phyloP scores from a whole-genome alignment of 1,140 invertebrate genomes.

The Aphelenchoides besseyi region DNA sequence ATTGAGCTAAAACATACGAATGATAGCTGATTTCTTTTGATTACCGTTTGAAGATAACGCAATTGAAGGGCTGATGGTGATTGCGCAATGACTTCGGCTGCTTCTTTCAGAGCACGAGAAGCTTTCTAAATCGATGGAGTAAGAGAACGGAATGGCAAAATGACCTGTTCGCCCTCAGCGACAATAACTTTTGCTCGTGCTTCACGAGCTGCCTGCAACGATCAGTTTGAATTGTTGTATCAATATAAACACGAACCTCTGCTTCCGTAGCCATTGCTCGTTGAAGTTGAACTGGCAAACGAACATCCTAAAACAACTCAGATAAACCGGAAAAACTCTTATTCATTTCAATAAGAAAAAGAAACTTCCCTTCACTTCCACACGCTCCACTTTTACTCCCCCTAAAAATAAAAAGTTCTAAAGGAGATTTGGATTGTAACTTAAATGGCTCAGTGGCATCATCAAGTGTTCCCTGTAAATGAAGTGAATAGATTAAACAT shows the following conservation, averaged over 20 bases:
- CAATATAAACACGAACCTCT: background rate
- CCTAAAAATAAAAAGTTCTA: slow-evolving; percentile 65
- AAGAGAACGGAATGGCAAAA: no score
- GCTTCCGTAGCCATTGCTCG: slow-evolving; percentile 1
- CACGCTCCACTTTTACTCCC: slow-evolving; percentile 69
- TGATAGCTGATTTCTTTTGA: no score
- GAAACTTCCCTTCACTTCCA: slow-evolving; percentile 42
- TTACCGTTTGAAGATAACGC: slow-evolving; percentile 67
- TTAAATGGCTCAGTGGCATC: slow-evolving; percentile 87
- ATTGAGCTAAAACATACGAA: slow-evolving; percentile 4
- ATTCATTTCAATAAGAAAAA: background rate
- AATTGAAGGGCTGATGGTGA: slow-evolving; percentile 81
- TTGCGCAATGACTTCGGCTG: slow-evolving; percentile 67
- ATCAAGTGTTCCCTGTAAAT: slow-evolving; percentile 71
- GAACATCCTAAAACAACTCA: slow-evolving; percentile 65
- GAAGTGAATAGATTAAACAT: no score
- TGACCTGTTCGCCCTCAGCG: slow-evolving; percentile 64
- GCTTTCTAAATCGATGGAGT: no score
- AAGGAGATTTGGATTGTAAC: slow-evolving; percentile 77
- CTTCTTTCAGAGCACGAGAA: slow-evolving; percentile 64
- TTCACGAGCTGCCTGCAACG: slow-evolving; percentile 60
- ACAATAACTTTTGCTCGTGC: slow-evolving; percentile 64
- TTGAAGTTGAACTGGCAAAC: slow-evolving; percentile 54
- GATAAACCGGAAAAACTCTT: background rate
- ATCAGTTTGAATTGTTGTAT: slow-evolving; percentile 32